Evolutionary conservation across 30 jellyfish, hydroid and myxozoan genomes (phyloP).

Genomic region (Chrysaora quinquecirrha): DNA sequence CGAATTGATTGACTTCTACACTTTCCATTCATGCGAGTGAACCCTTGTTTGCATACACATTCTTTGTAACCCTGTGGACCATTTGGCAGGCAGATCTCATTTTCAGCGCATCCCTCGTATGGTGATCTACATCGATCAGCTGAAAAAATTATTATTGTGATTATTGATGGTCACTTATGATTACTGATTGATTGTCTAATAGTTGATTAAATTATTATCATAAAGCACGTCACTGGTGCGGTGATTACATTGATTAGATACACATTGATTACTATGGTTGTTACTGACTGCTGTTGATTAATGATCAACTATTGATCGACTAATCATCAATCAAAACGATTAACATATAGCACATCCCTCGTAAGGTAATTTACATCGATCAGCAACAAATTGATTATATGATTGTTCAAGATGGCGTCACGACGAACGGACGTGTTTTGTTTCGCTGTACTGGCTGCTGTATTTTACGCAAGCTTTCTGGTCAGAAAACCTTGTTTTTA

Average conservation of each 20-base stretch:
- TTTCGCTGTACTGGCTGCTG: conserved; percentile 31
- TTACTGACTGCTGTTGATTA: no score
- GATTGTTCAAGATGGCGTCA: no score
- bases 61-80: conserved; percentile 41
- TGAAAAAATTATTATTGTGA: conserved; percentile 4
- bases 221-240: no score
- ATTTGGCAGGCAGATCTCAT: conserved; percentile 69
- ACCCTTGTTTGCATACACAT: conserved; percentile 68
- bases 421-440: conserved; percentile 25
- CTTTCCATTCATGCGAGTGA: conserved; percentile 25
- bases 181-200: no score
- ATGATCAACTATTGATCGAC: no score
- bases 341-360: conserved; percentile 68
- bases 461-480: conserved; percentile 15
- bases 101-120: conserved; percentile 49
- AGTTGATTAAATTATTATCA: no score
- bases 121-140: conserved; percentile 75
- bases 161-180: no score
- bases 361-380: conserved; percentile 55
- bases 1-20: background rate
- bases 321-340: no score
- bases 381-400: conserved; percentile 42
- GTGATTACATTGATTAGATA: no score
- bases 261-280: no score
- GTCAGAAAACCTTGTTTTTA: conserved; percentile 20